These are phyloP conservation scores for Rhagoletis pomonella DNA, from an alignment of 1,140 invertebrate genomes.

Conservation along the genomic window DNA sequence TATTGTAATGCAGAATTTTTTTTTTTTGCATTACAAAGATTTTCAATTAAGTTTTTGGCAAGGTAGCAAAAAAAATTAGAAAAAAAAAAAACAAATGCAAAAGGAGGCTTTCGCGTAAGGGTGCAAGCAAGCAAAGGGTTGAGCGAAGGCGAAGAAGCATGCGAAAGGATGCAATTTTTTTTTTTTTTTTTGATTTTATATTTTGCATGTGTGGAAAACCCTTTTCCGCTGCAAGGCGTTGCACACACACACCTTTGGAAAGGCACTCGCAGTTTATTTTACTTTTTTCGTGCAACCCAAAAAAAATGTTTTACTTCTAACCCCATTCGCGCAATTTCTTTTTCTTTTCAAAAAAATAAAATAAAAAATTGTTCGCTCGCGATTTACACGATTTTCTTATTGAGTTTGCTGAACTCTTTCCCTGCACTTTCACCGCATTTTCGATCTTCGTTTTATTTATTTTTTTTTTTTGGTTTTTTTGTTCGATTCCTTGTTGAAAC, in stretches of 20 bases:
- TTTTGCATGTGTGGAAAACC: constrained; percentile 41
- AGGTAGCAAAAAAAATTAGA: neutral
- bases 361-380: neutral
- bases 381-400: neutral
- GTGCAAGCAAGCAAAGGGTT: constrained; percentile 14
- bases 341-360: neutral
- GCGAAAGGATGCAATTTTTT: constrained; percentile 32
- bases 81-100: neutral
- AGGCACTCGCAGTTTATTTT: neutral
- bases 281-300: neutral
- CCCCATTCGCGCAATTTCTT: neutral
- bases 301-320: neutral
- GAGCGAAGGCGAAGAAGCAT: neutral
- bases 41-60: constrained; percentile 48
- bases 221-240: neutral
- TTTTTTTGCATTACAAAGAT: constrained; percentile 45
- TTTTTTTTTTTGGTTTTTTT: constrained; percentile 50
- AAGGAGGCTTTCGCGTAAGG: neutral
- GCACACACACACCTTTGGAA: neutral
- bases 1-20: constrained; percentile 44
- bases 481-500: neutral
- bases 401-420: constrained; percentile 12
- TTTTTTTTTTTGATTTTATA: too few species aligned
- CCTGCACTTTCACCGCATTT: constrained; percentile 50
- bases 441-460: neutral